A percentile compares a stretch with the other conserved stretches of the same genome.
phyloP scores from a whole-genome alignment of 2,888 invertebrate species.

The Apotomis capreana region DNA sequence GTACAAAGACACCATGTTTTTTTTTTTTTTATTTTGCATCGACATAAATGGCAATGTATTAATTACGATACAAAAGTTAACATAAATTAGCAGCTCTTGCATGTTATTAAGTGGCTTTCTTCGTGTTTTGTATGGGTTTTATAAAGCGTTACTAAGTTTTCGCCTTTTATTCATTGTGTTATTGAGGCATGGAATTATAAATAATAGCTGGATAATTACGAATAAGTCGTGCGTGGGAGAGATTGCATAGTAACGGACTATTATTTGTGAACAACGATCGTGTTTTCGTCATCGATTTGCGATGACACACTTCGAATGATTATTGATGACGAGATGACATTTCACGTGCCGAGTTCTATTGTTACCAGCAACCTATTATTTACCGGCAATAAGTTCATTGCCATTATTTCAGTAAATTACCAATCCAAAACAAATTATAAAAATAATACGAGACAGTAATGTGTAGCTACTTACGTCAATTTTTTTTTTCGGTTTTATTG shows the following conservation, averaged over 20 bases:
- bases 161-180: slow-evolving; percentile 37
- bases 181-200: slow-evolving; percentile 35
- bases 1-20: slow-evolving; percentile 63
- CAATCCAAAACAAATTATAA: not conserved
- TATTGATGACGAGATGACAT: slow-evolving; percentile 30
- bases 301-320: slow-evolving; percentile 35
- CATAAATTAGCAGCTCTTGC: slow-evolving; percentile 68
- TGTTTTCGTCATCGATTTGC: slow-evolving; percentile 39
- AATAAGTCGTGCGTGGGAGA: slow-evolving; percentile 35
- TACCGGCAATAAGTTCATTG: slow-evolving; percentile 14
- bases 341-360: slow-evolving; percentile 35
- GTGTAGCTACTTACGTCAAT: no score
- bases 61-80: slow-evolving; percentile 63
- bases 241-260: slow-evolving; percentile 33
- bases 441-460: not conserved
- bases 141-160: slow-evolving; percentile 42
- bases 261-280: slow-evolving; percentile 37
- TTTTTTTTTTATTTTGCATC: slow-evolving; percentile 52
- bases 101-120: slow-evolving; percentile 64
- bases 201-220: slow-evolving; percentile 39
- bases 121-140: slow-evolving; percentile 54
- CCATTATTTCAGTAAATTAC: slow-evolving; percentile 21
- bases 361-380: slow-evolving; percentile 27
- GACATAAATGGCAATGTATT: slow-evolving; percentile 60
- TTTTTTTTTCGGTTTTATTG: no score